Percentiles rank a stretch among this genome's conserved stretches.
These are phyloP conservation scores for Phainopepla nitens DNA, from an alignment of 2,113 vertebrate species.

Conservation along the genomic window DNA sequence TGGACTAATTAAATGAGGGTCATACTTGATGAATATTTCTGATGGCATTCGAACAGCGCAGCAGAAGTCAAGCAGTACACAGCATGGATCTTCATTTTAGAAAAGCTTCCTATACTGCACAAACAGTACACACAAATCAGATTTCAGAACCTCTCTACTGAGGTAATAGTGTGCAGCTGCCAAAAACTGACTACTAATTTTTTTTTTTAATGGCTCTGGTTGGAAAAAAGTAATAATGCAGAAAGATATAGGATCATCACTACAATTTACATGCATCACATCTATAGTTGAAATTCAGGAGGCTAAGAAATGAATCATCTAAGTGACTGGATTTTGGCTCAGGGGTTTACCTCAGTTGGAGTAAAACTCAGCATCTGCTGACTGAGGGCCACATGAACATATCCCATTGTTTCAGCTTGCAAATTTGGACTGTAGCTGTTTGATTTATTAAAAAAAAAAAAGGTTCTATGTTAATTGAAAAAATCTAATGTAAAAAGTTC, in stretches of 20 bases:
- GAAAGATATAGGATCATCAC: not conserved
- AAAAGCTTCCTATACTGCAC: not conserved
- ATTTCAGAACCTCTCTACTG: not conserved
- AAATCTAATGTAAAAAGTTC: not conserved
- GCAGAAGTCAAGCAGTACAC: not conserved
- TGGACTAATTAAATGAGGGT: slow-evolving; percentile 40
- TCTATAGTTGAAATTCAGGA: not conserved
- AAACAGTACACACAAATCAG: slow-evolving; percentile 17
- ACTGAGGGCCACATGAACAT: not conserved
- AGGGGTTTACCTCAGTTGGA: not conserved
- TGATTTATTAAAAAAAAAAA: not conserved
- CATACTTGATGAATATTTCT: not conserved
- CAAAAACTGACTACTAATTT: not conserved
- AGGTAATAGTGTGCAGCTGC: slow-evolving; percentile 8
- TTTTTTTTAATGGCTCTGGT: not conserved
- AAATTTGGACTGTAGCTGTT: not conserved
- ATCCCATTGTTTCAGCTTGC: not conserved
- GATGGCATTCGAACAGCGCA: not conserved
- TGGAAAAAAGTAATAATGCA: not conserved
- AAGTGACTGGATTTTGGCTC: not conserved
- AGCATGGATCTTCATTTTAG: slow-evolving; percentile 30
- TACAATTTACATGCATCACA: not conserved
- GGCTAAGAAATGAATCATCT: not conserved
- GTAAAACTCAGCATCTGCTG: not conserved
- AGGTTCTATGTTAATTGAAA: not conserved